phyloP scores from a whole-genome alignment of 2,113 vertebrate species.

The Conger conger region DNA sequence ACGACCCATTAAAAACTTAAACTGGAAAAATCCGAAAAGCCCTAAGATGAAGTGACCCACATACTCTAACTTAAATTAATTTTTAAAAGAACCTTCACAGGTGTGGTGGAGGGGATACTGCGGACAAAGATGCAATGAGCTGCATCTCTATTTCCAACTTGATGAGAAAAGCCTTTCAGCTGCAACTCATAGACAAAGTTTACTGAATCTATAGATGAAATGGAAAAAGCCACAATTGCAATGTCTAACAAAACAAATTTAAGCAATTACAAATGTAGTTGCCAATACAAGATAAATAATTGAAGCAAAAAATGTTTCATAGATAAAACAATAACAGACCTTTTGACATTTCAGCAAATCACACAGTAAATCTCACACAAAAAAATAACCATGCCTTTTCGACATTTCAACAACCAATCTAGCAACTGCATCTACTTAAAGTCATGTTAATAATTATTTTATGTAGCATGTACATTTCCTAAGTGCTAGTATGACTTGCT shows the following conservation, averaged over 20 bases:
- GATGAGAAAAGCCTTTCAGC: background rate
- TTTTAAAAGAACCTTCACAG: background rate
- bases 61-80: background rate
- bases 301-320: slow-evolving; percentile 45
- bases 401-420: slow-evolving; percentile 14
- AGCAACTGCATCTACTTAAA: slow-evolving; percentile 8
- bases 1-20: background rate
- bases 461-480: slow-evolving; percentile 20
- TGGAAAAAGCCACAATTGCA: background rate
- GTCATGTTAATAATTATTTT: slow-evolving; percentile 28
- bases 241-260: slow-evolving; percentile 29
- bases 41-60: background rate
- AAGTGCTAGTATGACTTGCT: slow-evolving; percentile 45
- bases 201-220: background rate
- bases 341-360: slow-evolving; percentile 4
- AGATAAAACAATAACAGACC: background rate
- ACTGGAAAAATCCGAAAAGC: background rate
- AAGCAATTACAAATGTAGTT: slow-evolving; percentile 47
- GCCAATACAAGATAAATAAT: slow-evolving; percentile 59
- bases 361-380: background rate
- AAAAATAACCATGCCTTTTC: slow-evolving; percentile 34
- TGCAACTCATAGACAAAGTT: background rate
- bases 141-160: background rate
- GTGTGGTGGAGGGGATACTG: background rate
- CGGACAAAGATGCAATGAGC: background rate